phyloP scores from a whole-genome alignment of 2,113 vertebrate genomes.

The Nymphicus hollandicus region DNA sequence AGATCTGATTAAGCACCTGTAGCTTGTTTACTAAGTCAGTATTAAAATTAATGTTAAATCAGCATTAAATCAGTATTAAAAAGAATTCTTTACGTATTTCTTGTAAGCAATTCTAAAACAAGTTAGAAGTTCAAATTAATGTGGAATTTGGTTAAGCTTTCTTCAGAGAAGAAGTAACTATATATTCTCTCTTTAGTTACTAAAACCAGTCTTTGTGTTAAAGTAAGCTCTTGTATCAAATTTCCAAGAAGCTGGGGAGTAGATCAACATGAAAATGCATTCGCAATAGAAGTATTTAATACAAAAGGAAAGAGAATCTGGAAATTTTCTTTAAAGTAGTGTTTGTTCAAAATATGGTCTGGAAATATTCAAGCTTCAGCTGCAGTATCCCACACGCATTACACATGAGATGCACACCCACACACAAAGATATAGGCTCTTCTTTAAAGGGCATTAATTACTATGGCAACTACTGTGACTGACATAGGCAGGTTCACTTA shows the following conservation, averaged over 20 bases:
- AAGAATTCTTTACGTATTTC: not conserved
- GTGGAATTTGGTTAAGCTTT: not conserved
- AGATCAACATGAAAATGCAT: not conserved
- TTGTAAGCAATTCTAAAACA: not conserved
- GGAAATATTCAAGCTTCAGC: not conserved
- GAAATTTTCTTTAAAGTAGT: not conserved
- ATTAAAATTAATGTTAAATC: not conserved
- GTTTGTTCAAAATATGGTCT: not conserved
- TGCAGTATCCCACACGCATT: not conserved
- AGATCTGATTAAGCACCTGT: not conserved
- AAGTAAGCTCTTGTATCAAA: not conserved
- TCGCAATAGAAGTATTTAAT: not conserved
- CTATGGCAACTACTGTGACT: constrained; percentile 44
- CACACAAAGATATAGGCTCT: not conserved
- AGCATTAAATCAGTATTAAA: not conserved
- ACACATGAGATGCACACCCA: constrained; percentile 13
- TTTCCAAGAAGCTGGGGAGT: not conserved
- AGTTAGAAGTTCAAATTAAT: not conserved
- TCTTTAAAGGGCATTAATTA: constrained; percentile 57
- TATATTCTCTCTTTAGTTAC: not conserved
- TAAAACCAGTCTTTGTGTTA: not conserved
- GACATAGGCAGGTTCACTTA: not conserved
- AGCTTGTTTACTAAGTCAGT: not conserved
- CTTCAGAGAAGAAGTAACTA: not conserved
- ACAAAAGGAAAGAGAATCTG: not conserved